phyloP scores from a whole-genome alignment of 2,113 vertebrate genomes.

The Cyanoderma ruficeps region DNA sequence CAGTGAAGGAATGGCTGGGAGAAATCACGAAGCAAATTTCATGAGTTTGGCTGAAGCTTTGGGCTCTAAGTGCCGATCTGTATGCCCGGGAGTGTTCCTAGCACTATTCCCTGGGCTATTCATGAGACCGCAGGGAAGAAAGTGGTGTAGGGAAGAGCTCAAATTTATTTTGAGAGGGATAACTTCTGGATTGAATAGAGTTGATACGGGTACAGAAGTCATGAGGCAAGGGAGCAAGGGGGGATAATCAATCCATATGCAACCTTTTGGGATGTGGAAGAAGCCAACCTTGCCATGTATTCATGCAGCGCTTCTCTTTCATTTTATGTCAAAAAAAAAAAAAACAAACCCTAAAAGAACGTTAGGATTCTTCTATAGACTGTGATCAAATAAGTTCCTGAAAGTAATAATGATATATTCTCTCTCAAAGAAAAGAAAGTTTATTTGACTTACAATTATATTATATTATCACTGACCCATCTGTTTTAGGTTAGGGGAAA shows the following conservation, averaged over 20 bases:
- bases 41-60: background rate
- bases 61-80: background rate
- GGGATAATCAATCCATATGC: background rate
- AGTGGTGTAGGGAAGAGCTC: background rate
- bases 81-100: background rate
- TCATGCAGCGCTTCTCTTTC: background rate
- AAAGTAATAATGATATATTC: background rate
- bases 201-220: background rate
- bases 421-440: background rate
- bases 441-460: background rate
- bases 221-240: background rate
- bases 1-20: background rate
- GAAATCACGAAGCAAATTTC: background rate
- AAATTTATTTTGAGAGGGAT: background rate
- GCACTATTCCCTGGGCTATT: background rate
- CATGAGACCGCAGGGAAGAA: background rate
- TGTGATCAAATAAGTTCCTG: background rate
- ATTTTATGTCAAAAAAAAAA: background rate
- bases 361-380: background rate
- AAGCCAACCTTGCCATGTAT: background rate
- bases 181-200: background rate
- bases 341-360: background rate
- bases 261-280: background rate
- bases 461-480: background rate
- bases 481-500: background rate